Evolutionary conservation across 2,113 vertebrate genomes (phyloP).

Genomic region (Panthera tigris): DNA sequence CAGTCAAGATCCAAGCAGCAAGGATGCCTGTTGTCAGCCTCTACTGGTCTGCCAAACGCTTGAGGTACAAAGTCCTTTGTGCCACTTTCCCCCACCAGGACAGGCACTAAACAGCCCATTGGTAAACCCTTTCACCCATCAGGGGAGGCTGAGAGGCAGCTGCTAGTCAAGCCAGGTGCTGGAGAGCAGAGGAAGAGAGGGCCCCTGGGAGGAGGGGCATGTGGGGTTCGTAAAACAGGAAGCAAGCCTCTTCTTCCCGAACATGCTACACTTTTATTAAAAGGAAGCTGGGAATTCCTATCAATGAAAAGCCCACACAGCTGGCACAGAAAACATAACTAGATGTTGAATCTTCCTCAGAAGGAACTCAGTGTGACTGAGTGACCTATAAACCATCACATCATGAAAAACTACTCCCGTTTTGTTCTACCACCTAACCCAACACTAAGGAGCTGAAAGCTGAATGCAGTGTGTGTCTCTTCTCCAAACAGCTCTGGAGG

Average conservation of each 20-base stretch:
- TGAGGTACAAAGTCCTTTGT: not conserved
- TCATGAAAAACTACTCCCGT: not conserved
- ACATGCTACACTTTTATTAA: not conserved
- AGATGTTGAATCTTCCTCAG: not conserved
- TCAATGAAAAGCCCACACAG: constrained; percentile 16
- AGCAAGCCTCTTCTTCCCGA: not conserved
- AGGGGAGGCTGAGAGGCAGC: too few species aligned
- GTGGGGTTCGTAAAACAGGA: accelerated
- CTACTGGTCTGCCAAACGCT: not conserved
- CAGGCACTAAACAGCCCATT: not conserved
- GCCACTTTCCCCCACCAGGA: not conserved
- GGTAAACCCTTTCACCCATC: not conserved
- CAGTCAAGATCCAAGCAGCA: not conserved
- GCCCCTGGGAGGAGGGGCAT: accelerated
- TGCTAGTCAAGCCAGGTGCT: not conserved
- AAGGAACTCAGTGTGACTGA: not conserved
- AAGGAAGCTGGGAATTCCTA: not conserved
- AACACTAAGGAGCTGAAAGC: not conserved
- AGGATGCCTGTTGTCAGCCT: not conserved
- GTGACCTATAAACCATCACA: not conserved
- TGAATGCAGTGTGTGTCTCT: not conserved
- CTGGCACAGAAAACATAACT: not conserved
- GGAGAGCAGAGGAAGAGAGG: not conserved
- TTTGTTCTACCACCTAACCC: not conserved
- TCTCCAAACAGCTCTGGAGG: not conserved